Conservation (phyloP, 2,797 vertebrate species). For the Enteromius viviparus region DNA sequence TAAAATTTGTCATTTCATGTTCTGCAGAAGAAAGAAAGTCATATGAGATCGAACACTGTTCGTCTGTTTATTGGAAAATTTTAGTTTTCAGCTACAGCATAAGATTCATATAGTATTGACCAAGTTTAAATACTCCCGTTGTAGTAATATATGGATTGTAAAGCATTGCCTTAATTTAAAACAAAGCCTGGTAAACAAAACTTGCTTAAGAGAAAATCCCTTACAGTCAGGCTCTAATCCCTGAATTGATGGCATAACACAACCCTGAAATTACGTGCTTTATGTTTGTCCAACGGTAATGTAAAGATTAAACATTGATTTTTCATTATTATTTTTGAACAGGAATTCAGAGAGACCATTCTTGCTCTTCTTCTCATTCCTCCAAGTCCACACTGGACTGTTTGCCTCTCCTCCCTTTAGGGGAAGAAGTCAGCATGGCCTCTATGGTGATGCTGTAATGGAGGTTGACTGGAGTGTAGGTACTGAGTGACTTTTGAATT, state of each 20-base stretch:
- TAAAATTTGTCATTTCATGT: not conserved
- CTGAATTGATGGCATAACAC: not conserved
- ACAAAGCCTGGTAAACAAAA: conserved; percentile 16
- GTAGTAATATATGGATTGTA: not conserved
- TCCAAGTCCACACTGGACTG: conserved; percentile 90
- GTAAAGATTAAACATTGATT: not conserved
- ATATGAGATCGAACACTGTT: no score
- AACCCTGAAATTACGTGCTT: not conserved
- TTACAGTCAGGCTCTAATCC: not conserved
- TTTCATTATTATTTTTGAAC: conserved; percentile 15
- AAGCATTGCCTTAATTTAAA: not conserved
- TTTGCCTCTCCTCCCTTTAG: conserved; percentile 79
- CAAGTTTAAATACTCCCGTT: not conserved
- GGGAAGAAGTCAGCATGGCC: conserved; percentile 82
- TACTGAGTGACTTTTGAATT: conserved; percentile 60
- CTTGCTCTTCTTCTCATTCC: conserved; percentile 85
- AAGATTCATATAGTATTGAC: not conserved
- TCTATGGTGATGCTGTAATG: conserved; percentile 87
- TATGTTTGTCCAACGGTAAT: not conserved
- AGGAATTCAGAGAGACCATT: conserved; percentile 80
- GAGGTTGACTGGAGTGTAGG: conserved; percentile 95
- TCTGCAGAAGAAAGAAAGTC: not conserved
- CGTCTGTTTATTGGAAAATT: not conserved
- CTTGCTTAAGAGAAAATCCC: conserved; percentile 9
- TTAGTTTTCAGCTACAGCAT: not conserved